Evolutionary conservation across 2,888 invertebrate species (phyloP).

Genomic region (Litoditis marina): DNA sequence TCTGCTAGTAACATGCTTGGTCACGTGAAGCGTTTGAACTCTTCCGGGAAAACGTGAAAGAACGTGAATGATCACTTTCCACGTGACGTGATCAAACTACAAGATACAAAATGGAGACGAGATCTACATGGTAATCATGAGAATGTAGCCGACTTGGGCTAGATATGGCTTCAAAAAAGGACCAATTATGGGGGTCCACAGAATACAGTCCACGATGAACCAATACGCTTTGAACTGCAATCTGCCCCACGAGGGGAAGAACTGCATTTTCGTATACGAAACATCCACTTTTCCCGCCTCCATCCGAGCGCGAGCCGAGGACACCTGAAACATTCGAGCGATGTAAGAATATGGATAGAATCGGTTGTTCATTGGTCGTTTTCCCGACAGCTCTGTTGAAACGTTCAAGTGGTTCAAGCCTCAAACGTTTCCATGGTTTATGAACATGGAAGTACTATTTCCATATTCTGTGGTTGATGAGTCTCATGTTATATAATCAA

Average conservation of each 20-base stretch:
- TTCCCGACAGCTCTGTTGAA: no score
- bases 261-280: conserved; percentile 24
- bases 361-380: no score
- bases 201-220: conserved; percentile 57
- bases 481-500: no score
- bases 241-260: conserved; percentile 46
- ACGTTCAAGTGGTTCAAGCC: no score
- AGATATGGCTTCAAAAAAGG: conserved; percentile 58
- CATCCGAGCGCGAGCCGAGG: conserved; percentile 49
- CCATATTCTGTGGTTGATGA: no score
- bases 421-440: no score
- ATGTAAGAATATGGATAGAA: no score
- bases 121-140: conserved; percentile 58
- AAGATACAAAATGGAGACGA: no score
- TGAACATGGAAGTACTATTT: no score
- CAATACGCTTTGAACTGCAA: conserved; percentile 56
- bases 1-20: neutral
- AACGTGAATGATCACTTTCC: no score
- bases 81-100: no score
- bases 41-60: neutral
- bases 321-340: conserved; percentile 45
- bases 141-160: conserved; percentile 57
- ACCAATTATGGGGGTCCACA: conserved; percentile 53
- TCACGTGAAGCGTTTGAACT: neutral
- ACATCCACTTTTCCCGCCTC: conserved; percentile 55